Base-by-base conservation (phyloP, 2,113 vertebrate genomes). In the Mugil cephalus region DNA sequence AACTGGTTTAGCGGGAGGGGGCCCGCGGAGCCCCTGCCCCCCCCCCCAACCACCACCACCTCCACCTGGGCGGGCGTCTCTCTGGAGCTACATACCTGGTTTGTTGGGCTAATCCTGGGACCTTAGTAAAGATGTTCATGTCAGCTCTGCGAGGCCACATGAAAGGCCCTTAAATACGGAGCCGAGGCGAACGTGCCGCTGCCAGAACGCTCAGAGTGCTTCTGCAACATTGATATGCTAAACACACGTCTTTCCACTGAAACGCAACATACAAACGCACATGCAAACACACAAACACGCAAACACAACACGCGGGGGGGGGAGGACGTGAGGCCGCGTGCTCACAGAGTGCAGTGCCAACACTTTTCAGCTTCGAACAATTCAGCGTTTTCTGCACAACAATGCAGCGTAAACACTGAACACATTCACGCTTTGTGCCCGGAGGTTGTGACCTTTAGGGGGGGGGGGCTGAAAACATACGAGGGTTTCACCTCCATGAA, bases 91-190 rank as follows among this genome's bases (percentile, higher is more conserved):
- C 90, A 64, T 93, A 94, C 93, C 92, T 94, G 91, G 91, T 91
- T 94, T 92, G 89, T 93, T 94, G 93, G 85, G 83, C 86, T 87
- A 92, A 88, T 93, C 90, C 92, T 69, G 91, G 80, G 87, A 93
- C 83, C 67, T 94, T 93, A 90, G 93, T 91, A 79, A 93, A 94
- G 91, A 95, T 94, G 90, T 93, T 93, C 92, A 94, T 93, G 89
- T 92, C 92, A 91, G 93, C 92, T 91, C 86, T 55, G 87, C 56
- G 69, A 87, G 64, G 63, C 76, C 79, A 79, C 79, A 75, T 82
- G 58, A 87, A 79, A 54, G 80, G n/a, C 82, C 83, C 86, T 94
- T 94, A 94, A 94, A 95, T 94, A 95, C 65, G 70, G 64, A 73
- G 30, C 39, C 17, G 80, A 73, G 79, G 74, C 64, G 69, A 82